phyloP scores from a whole-genome alignment of 2,888 invertebrate species.

The Stramonita haemastoma region DNA sequence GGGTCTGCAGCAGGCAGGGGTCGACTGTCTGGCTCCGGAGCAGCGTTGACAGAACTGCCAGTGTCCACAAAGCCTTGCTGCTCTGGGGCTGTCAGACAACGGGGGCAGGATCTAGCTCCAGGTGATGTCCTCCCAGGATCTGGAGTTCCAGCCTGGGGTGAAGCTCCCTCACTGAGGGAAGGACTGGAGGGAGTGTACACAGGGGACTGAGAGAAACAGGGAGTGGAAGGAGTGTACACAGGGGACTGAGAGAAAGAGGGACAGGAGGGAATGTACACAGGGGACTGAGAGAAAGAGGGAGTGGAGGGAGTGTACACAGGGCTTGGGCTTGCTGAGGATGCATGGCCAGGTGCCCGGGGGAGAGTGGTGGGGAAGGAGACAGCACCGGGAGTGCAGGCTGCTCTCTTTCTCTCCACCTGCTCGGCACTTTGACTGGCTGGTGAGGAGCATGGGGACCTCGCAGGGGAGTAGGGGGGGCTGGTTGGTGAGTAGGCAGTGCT shows the following conservation, averaged over 20 bases:
- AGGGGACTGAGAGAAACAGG: constrained; percentile 63
- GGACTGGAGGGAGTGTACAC: constrained; percentile 68
- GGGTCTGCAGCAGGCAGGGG: background rate
- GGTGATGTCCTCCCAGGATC: background rate
- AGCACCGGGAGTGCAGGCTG: background rate
- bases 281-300: constrained; percentile 68
- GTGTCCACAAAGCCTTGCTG: background rate
- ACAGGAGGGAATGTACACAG: no score
- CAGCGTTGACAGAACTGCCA: background rate
- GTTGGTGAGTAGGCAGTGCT: constrained; percentile 82
- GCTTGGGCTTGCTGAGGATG: constrained; percentile 76
- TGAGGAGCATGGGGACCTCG: constrained; percentile 81
- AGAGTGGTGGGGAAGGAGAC: background rate
- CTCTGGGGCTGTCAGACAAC: background rate
- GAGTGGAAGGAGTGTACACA: no score
- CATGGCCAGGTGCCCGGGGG: background rate
- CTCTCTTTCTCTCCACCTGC: background rate
- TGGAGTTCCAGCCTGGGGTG: constrained; percentile 78
- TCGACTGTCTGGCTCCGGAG: background rate
- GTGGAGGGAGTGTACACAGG: constrained; percentile 81
- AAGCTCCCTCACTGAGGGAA: constrained; percentile 79
- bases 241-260: no score
- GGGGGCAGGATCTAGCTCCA: background rate
- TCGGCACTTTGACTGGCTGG: constrained; percentile 71
- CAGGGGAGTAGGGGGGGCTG: constrained; percentile 79